Base-by-base conservation (phyloP, 2,113 vertebrate genomes). In the Lucifuga dentata region DNA sequence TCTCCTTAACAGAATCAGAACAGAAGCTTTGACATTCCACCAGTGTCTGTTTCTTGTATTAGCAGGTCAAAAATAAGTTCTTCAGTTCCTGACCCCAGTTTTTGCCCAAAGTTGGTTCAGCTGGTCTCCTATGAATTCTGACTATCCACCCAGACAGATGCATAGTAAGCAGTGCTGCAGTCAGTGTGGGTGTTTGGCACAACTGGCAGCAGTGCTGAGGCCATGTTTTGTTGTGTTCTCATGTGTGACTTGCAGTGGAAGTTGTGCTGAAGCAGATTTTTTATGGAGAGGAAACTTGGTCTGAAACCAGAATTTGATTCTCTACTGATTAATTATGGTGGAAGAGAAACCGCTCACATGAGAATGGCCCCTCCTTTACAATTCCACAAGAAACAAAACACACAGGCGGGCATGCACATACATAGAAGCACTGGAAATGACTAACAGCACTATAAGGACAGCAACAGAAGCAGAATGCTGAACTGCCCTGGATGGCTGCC, bases 261-360 rank as follows among this genome's bases (percentile, higher is more conserved):
- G 46, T 78, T 81, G 20, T 63, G 49, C 60, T 65, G 72, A 65
- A 52, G 35, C 29, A 39, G 13, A 36, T 24, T 66, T 68, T 58
- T 40, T 11, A 60, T 26, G 32, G 59, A 81, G 80, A 78, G 63
- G 19, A 65, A 68, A 64, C 53, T 63, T 36, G 11, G 36, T 43
- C 55, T 61, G 44, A 58, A 73, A 78, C n/a, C 64, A 68, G 68
- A 55, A 55, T 39, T 24, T 46, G 78, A 79, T 75, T 17, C 67
- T 60, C 61, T 44, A 43, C 66, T 83, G 83, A 75, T 88, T 82
- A 80, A 88, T 88, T 88, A 84, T 11, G 11, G 56, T 46, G 40
- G 68, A 68, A 62, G 23, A 75, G 65, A 76, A 76, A 45, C 68
- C 75, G 39, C 51, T 51, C 40, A 61, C 26, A 45, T 23, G 12